These are phyloP conservation scores for Parnassius glacialis DNA, from an alignment of 2,888 invertebrate species.

Conservation along the genomic window DNA sequence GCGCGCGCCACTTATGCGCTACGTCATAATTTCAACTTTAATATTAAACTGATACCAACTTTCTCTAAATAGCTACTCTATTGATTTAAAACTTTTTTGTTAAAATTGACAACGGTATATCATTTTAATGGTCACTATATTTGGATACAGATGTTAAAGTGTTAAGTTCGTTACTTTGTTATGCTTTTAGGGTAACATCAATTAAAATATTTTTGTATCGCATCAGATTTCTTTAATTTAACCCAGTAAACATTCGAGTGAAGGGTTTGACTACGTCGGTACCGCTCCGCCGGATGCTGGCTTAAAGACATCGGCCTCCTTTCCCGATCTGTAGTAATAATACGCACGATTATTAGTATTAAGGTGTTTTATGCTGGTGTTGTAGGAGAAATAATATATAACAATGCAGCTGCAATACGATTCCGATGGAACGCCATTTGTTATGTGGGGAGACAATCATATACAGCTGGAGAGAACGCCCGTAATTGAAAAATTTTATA, in stretches of 20 bases:
- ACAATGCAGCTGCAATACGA: constrained; percentile 75
- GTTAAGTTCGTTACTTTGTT: constrained; percentile 13
- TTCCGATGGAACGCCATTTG: constrained; percentile 80
- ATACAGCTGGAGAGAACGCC: constrained; percentile 84
- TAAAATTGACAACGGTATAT: not conserved
- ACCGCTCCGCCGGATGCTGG: constrained; percentile 29
- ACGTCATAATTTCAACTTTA: too few species aligned
- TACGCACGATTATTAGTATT: constrained; percentile 14
- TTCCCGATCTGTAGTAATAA: constrained; percentile 23
- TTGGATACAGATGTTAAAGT: constrained; percentile 16
- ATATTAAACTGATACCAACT: not conserved
- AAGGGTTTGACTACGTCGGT: constrained; percentile 37
- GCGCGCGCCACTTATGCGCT: constrained; percentile 26
- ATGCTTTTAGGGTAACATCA: not conserved
- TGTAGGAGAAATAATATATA: constrained; percentile 3
- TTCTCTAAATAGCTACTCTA: not conserved
- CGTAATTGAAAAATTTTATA: constrained; percentile 74
- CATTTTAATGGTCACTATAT: constrained; percentile 16
- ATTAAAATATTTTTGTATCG: not conserved
- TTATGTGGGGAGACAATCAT: constrained; percentile 81
- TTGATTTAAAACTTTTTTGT: not conserved
- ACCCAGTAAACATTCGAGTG: constrained; percentile 45
- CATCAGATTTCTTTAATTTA: constrained; percentile 15
- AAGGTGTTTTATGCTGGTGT: constrained; percentile 20
- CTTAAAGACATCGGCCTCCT: constrained; percentile 26